Conservation (phyloP, 2,888 invertebrate genomes). For the Ceratothoa steindachneri region DNA sequence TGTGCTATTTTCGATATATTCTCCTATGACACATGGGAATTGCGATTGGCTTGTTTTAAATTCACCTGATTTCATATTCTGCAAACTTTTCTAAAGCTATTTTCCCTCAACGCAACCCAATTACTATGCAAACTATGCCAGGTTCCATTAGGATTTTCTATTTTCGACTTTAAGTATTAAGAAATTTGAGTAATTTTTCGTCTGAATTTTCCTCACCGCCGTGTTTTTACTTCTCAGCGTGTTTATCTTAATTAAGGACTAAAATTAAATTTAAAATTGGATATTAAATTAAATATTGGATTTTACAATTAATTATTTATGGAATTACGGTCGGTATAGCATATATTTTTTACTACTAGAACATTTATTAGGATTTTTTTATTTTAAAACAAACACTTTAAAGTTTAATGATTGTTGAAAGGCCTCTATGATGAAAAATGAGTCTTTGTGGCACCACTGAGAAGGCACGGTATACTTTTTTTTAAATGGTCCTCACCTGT, state of each 20-base stretch:
- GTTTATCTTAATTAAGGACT: background rate
- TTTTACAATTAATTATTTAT: background rate
- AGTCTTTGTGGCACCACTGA: too few species aligned
- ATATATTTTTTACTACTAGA: too few species aligned
- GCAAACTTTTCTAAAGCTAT: background rate
- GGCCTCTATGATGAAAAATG: too few species aligned
- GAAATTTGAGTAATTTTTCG: background rate
- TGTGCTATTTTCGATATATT: too few species aligned
- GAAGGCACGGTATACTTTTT: too few species aligned
- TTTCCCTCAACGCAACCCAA: background rate
- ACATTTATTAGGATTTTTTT: too few species aligned
- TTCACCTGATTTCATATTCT: background rate
- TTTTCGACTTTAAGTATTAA: background rate
- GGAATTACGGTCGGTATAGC: too few species aligned
- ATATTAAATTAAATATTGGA: background rate
- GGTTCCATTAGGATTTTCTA: background rate
- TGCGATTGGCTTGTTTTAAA: background rate
- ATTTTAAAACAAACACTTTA: too few species aligned
- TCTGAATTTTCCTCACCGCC: background rate
- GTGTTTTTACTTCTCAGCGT: background rate
- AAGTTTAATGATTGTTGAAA: too few species aligned
- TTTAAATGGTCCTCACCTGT: too few species aligned
- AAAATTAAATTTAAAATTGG: background rate
- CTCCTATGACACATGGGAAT: background rate
- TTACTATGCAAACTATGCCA: conserved; percentile 13